Evolutionary conservation across 2,888 invertebrate genomes (phyloP), one percentile per base, ranked within the genome.

Genomic region (Dolichomitus sp.): DNA sequence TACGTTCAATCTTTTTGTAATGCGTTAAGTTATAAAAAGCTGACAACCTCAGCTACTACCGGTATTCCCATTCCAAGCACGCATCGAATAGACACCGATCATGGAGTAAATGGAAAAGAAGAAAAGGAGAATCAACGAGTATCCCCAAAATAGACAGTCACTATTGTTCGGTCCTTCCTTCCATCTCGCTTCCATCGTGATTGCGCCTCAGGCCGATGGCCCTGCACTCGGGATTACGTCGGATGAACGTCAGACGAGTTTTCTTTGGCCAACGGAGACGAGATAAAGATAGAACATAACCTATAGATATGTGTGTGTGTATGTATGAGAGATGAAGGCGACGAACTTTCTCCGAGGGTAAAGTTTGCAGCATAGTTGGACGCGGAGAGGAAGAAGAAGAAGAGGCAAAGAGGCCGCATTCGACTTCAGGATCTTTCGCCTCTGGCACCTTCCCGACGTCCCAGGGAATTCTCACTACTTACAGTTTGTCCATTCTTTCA

Each of bases 371-470:
- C 61, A 52, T 70, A 42, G 68, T 72, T 50, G 77, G 59, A 48
- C 72, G 66, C 30, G 12, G 70, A 30, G 54, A 52, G 4, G 61
- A 61, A 37, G 61, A 61, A 61, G n/a, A 4, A 33, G 30, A 12
- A 14, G 33, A 27, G 42, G 42, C 57, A 17, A 42, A 57, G 14
- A 45, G 68, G 42, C 30, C 19, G 73, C 45, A 73, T 81, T 81
- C 81, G 81, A 81, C 77, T 81, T 77, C 50, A 19, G n/a, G 63
- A 73, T 81, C 69, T 81, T 63, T 81, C 69, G 78, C 81, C 81
- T 63, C 69, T 37, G 78, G 77, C 74, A 40, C 68, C 69, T 69
- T 74, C 27, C 57, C 57, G 69, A 48, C 50, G 63, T 74, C 68
- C 63, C 73, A 23, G 23, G 33, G 63, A 81, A 84, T 66, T 84